Evolutionary conservation across 2,888 invertebrate species (phyloP).

Genomic region (Mayetiola destructor): DNA sequence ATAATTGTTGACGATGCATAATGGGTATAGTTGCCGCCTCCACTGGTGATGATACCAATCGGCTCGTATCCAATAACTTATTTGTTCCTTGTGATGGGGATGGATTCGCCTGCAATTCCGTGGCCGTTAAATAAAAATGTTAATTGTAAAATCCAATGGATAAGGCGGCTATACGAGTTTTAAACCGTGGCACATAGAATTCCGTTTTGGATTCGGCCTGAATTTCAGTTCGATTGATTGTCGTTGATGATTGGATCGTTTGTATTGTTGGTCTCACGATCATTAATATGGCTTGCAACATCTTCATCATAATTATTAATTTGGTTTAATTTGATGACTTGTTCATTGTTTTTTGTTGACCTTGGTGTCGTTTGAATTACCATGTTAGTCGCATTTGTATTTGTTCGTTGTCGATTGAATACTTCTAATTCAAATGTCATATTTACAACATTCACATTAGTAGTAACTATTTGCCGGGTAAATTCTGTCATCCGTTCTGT

Average conservation of each 20-base stretch:
- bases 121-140: neutral
- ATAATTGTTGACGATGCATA: constrained; percentile 27
- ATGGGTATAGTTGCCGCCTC: constrained; percentile 34
- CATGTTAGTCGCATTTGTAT: no score
- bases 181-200: constrained; percentile 19
- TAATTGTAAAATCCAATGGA: constrained; percentile 18
- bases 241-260: constrained; percentile 13
- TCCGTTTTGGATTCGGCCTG: neutral
- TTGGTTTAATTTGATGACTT: no score
- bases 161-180: constrained; percentile 20
- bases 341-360: neutral
- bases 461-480: no score
- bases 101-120: neutral
- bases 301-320: neutral
- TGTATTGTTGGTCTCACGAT: neutral
- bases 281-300: neutral
- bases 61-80: neutral
- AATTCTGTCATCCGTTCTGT: no score
- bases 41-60: neutral
- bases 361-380: no score
- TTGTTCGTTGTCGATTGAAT: no score
- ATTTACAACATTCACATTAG: no score
- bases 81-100: neutral
- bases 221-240: neutral
- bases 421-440: neutral